Evolutionary conservation across 1,140 invertebrate species (phyloP), one percentile per base, ranked within the genome.

Genomic region (Harlomillsia oculata): DNA sequence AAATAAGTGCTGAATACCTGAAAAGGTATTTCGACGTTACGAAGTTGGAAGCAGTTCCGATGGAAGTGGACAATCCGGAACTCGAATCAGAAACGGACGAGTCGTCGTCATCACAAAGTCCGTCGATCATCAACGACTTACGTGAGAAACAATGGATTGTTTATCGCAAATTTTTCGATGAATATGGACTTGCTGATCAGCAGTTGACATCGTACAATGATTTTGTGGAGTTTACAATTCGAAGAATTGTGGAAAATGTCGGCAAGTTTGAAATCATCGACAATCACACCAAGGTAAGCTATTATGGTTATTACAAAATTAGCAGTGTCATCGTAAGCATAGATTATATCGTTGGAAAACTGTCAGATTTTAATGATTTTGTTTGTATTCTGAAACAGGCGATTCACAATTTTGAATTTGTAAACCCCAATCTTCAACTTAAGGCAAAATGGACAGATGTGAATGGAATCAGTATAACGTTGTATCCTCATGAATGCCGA

Each of bases 401-500:
- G 25, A 28, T 40, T 23, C 49, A 51, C 25, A 39, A 25, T 0
- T 9, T 51, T 11, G 29, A 34, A 20, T 57, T 57, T 25, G 13
- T 34, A 3, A 29, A 25, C 8, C 21, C 29, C 1, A 55, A 26
- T 8, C 30, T 50, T 29, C 23, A 26, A 18, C 8, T n/a, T 0
- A 18, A 18, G 8, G 44, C 48, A 20, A 40, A 51, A 16, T 28
- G 45, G 45, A 48, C 45, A 9, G 45, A 48, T 32, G 14, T 20
- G 1, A 21, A 48, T 4, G 45, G 45, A 0, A 11, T 48, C 0
- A 28, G 34, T 5, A 28, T 32, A 11, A 48, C 30, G 14, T 2
- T 48, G 18, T 32, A 28, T 48, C 95, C 95, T 13, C 97, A 98
- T 72, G 93, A 97, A 76, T 94, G 92, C 14, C 77, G 93, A 57